Percentiles rank a stretch among this genome's conserved stretches.
phyloP scores from a whole-genome alignment of 23 tunicate genomes.

The Styela plicata region DNA sequence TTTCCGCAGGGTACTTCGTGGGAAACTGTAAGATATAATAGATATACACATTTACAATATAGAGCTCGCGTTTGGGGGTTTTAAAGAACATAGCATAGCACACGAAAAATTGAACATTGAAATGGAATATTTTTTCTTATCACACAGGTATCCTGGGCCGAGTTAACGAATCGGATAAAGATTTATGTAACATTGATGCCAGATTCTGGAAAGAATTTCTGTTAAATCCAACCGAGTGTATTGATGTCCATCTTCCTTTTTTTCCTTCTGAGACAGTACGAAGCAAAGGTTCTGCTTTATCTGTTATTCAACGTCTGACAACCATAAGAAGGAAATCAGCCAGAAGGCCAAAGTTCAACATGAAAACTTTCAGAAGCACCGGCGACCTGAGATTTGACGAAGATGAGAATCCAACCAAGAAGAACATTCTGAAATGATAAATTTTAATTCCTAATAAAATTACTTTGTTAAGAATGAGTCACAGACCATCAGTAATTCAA shows the following conservation, averaged over 20 bases:
- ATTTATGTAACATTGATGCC: background rate
- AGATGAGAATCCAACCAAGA: too few species aligned
- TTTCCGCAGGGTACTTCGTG: too few species aligned
- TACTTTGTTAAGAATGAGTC: too few species aligned
- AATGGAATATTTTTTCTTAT: too few species aligned
- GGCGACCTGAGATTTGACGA: background rate
- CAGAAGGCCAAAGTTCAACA: background rate
- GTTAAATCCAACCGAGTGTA: background rate
- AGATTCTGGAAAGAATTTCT: slow-evolving; percentile 2
- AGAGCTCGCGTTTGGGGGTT: too few species aligned
- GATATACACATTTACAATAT: too few species aligned
- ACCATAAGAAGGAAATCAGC: background rate
- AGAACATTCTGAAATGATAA: too few species aligned
- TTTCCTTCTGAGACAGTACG: background rate
- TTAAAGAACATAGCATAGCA: too few species aligned
- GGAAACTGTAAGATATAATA: too few species aligned
- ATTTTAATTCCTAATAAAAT: too few species aligned
- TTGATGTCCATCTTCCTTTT: background rate
- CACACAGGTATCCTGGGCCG: background rate
- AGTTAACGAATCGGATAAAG: background rate
- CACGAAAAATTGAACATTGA: too few species aligned
- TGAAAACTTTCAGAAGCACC: background rate
- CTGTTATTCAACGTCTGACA: background rate
- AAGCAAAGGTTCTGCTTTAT: background rate
- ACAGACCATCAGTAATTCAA: too few species aligned